Percentiles rank a stretch among this genome's conserved stretches.
Conservation (phyloP, 2,888 invertebrate species). For the Emmelina monodactyla region DNA sequence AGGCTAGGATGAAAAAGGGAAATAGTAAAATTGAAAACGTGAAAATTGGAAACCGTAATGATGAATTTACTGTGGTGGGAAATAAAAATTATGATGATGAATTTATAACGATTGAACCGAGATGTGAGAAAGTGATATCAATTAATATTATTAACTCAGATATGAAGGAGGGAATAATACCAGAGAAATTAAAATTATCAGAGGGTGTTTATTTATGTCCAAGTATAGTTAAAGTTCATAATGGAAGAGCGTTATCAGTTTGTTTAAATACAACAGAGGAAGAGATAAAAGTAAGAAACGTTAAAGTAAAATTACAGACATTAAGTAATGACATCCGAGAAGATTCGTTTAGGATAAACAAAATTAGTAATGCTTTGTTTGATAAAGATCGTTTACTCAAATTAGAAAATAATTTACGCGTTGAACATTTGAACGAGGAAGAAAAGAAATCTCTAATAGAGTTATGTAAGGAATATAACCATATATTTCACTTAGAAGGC, state of each 20-base stretch:
- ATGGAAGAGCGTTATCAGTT: conserved; percentile 1
- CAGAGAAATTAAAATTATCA: conserved; percentile 2
- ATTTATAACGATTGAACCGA: too few species aligned
- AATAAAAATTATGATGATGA: too few species aligned
- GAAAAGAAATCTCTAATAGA: background rate
- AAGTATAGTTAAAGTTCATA: conserved; percentile 5
- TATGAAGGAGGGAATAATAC: conserved; percentile 5
- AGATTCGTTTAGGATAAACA: background rate
- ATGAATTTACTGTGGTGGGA: too few species aligned
- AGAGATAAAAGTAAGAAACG: conserved; percentile 1
- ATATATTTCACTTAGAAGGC: background rate
- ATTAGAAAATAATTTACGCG: too few species aligned
- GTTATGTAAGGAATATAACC: background rate
- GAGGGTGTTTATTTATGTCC: conserved; percentile 6
- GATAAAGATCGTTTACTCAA: too few species aligned
- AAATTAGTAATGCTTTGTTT: conserved; percentile 4
- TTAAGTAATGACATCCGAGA: background rate
- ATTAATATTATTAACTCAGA: background rate
- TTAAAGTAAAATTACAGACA: conserved; percentile 1
- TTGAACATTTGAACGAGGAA: too few species aligned
- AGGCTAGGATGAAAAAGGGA: too few species aligned
- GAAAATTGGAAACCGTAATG: too few species aligned
- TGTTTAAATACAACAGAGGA: conserved; percentile 6
- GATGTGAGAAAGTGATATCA: conserved; percentile 1
- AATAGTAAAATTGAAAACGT: too few species aligned